Percentiles rank a stretch among this genome's conserved stretches.
Evolutionary conservation across 1,140 invertebrate genomes (phyloP).

Genomic region (Zophobas atratus): DNA sequence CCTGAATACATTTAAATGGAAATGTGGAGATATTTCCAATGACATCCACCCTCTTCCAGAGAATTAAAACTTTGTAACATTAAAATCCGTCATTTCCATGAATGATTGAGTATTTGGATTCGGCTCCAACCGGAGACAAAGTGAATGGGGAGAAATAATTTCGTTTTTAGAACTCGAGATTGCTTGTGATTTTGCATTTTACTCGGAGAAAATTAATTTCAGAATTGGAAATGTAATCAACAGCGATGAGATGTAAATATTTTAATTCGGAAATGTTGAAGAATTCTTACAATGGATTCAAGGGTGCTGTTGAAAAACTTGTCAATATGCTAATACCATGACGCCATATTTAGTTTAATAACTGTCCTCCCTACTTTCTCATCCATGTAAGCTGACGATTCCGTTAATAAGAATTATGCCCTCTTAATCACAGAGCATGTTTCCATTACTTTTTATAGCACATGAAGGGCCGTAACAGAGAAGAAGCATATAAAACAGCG

Average conservation of each 20-base stretch:
- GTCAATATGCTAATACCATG: conserved; percentile 40
- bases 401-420: conserved; percentile 35
- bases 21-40: conserved; percentile 65
- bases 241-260: conserved; percentile 64
- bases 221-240: conserved; percentile 66
- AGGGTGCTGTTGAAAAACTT: conserved; percentile 33
- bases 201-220: conserved; percentile 64
- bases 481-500: conserved; percentile 51
- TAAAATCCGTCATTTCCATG: conserved; percentile 67
- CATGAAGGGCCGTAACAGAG: conserved; percentile 36
- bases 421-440: conserved; percentile 39
- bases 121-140: conserved; percentile 59
- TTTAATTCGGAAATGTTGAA: conserved; percentile 61
- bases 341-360: conserved; percentile 24
- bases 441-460: conserved; percentile 46
- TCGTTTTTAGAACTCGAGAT: conserved; percentile 64
- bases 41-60: conserved; percentile 58
- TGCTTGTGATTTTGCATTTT: conserved; percentile 65
- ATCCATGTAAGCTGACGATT: background rate
- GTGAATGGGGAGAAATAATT: conserved; percentile 65
- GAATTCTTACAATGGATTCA: conserved; percentile 28
- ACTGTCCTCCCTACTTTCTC: background rate
- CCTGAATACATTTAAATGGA: conserved; percentile 67
- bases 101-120: conserved; percentile 66
- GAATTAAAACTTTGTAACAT: conserved; percentile 67